phyloP scores from a whole-genome alignment of 2,888 invertebrate genomes.

The Acanthosepion lycidas region DNA sequence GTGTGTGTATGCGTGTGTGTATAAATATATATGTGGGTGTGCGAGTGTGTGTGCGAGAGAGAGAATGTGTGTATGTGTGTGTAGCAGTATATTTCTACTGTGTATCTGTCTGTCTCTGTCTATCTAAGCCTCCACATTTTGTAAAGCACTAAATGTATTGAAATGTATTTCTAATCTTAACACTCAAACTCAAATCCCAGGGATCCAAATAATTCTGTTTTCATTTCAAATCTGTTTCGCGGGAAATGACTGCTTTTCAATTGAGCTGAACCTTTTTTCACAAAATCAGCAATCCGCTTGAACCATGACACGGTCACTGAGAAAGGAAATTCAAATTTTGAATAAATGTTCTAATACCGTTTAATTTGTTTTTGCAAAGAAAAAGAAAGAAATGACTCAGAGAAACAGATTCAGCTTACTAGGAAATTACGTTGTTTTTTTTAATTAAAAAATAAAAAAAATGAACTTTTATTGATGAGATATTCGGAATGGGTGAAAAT shows the following conservation, averaged over 20 bases:
- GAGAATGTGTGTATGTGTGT: too few species aligned
- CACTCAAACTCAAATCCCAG: neutral
- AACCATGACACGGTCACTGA: neutral
- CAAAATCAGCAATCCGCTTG: neutral
- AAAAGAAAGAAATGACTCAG: neutral
- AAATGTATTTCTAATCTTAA: neutral
- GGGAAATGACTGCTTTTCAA: neutral
- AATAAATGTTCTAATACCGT: neutral
- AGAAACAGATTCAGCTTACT: neutral
- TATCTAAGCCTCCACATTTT: neutral
- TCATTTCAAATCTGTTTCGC: neutral
- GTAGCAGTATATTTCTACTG: neutral
- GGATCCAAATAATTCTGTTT: neutral
- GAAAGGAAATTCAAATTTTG: neutral
- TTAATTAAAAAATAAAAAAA: too few species aligned
- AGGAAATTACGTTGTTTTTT: too few species aligned
- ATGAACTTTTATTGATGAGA: too few species aligned
- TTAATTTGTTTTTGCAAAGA: neutral
- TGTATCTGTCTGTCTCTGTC: accelerated
- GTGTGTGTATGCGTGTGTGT: too few species aligned
- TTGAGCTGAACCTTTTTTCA: conserved; percentile 1
- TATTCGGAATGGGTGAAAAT: too few species aligned
- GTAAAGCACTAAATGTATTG: neutral
- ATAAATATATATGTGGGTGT: neutral
- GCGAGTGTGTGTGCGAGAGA: neutral